A percentile compares a stretch with the other conserved stretches of the same genome.
phyloP scores from a whole-genome alignment of 2,113 vertebrate genomes.

The Proteles cristata region DNA sequence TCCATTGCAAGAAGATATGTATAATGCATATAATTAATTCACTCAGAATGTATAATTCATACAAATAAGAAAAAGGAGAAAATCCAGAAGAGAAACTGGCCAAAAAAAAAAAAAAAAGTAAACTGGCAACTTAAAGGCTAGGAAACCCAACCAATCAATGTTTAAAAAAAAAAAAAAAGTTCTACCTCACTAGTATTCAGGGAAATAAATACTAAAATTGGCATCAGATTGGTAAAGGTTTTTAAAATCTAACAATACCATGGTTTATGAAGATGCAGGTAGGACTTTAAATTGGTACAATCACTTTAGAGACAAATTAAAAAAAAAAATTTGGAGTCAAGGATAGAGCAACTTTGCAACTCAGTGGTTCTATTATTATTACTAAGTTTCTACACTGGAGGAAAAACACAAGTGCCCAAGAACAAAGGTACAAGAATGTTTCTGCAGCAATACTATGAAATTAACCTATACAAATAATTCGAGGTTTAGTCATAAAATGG shows the following conservation, averaged over 20 bases:
- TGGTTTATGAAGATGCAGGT: neutral
- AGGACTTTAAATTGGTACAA: neutral
- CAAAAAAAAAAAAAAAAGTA: neutral
- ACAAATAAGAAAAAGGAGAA: slow-evolving; percentile 21
- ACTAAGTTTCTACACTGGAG: neutral
- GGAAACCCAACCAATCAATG: neutral
- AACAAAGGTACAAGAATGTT: slow-evolving; percentile 17
- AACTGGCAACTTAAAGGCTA: neutral
- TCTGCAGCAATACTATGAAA: neutral
- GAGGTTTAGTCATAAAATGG: slow-evolving; percentile 23
- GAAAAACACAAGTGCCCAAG: slow-evolving; percentile 4
- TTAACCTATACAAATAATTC: neutral
- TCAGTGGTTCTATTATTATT: neutral
- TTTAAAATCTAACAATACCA: slow-evolving; percentile 25
- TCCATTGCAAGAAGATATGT: neutral
- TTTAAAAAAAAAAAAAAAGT: neutral
- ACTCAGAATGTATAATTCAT: slow-evolving; percentile 36
- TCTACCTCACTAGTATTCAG: neutral
- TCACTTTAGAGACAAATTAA: neutral
- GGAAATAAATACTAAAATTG: slow-evolving; percentile 43
- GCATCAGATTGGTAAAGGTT: neutral
- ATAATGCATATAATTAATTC: neutral
- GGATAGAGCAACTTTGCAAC: neutral
- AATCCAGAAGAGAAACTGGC: neutral
- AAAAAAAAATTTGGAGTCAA: neutral